A percentile compares a stretch with the other conserved stretches of the same genome.
Evolutionary conservation across 2,888 invertebrate genomes (phyloP).

Genomic region (Ommatoiulus sabulosus): DNA sequence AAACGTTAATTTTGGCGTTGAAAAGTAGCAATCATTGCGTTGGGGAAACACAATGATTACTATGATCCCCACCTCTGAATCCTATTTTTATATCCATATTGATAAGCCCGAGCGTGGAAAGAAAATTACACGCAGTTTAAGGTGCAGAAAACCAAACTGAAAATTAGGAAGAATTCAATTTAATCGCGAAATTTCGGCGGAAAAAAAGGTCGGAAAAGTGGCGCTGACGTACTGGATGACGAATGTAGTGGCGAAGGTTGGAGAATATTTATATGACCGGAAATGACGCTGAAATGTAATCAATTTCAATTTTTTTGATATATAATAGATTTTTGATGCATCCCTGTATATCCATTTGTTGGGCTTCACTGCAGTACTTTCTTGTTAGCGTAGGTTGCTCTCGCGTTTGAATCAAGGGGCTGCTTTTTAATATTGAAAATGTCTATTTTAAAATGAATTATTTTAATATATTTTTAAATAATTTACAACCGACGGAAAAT

Average conservation of each 20-base stretch:
- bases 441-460: no score
- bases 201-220: neutral
- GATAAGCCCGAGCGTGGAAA: neutral
- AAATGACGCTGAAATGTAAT: neutral
- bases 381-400: neutral
- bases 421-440: neutral
- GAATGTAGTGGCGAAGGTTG: no score
- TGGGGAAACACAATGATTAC: conserved; percentile 50
- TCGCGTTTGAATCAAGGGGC: neutral
- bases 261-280: neutral
- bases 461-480: no score
- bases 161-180: conserved; percentile 2
- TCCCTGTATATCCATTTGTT: neutral
- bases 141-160: neutral
- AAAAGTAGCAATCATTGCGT: conserved; percentile 50
- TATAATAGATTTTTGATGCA: neutral
- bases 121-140: conserved; percentile 20
- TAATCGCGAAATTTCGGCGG: neutral
- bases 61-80: conserved; percentile 15
- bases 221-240: neutral
- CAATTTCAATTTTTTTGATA: no score
- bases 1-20: conserved; percentile 50
- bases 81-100: conserved; percentile 31
- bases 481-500: no score
- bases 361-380: neutral